Conservation (phyloP, 2,113 vertebrate genomes). For the Gopherus flavomarginatus region DNA sequence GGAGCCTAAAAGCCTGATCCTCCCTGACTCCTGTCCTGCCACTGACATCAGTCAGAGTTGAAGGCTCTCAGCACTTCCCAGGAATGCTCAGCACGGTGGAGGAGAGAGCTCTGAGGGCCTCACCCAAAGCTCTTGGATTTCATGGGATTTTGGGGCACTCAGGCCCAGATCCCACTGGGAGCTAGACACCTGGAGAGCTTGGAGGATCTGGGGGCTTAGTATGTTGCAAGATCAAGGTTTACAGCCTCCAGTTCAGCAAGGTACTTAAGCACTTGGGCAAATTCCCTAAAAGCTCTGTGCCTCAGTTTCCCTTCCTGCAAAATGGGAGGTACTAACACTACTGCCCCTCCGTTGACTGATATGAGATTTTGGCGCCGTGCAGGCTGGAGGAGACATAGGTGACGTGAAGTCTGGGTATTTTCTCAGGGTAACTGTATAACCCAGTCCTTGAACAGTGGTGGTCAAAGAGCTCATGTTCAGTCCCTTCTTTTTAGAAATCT, state of each 20-base stretch:
- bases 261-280: background rate
- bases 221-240: too few species aligned
- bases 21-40: background rate
- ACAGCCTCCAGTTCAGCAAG: background rate
- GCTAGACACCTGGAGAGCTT: too few species aligned
- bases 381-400: background rate
- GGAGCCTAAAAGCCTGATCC: background rate
- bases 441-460: background rate
- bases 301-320: background rate
- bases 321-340: background rate
- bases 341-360: background rate
- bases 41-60: background rate
- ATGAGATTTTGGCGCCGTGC: too few species aligned
- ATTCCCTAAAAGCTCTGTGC: background rate
- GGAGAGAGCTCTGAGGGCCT: background rate
- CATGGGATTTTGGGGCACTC: background rate
- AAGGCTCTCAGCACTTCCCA: background rate
- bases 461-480: background rate
- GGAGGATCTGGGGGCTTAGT: too few species aligned
- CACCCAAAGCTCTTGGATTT: background rate
- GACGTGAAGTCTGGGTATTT: background rate
- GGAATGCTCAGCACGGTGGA: background rate
- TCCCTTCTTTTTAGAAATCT: too few species aligned
- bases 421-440: background rate
- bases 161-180: background rate